Evolutionary conservation across 1,140 invertebrate species (phyloP).

Genomic region (Heliconius melpomene): DNA sequence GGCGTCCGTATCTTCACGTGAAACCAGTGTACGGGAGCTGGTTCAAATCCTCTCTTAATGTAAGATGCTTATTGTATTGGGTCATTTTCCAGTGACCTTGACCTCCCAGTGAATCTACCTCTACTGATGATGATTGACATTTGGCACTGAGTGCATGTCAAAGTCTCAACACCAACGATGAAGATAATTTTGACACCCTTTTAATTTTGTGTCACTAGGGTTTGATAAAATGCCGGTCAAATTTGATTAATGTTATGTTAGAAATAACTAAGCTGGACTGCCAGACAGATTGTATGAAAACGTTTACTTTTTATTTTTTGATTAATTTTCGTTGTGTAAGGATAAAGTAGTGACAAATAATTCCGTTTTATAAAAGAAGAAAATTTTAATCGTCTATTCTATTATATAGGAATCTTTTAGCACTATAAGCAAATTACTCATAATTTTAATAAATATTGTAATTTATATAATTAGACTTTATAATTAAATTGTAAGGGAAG

Average conservation of each 20-base stretch:
- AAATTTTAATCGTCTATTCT: not conserved
- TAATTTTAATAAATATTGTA: too few relatives aligned
- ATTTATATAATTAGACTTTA: too few relatives aligned
- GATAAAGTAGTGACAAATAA: not conserved
- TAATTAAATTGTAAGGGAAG: too few relatives aligned
- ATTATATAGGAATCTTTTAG: not conserved
- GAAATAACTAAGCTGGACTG: not conserved
- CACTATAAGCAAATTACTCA: too few relatives aligned
- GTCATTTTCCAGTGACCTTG: constrained; percentile 34
- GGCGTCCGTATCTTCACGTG: constrained; percentile 73
- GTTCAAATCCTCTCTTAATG: constrained; percentile 45
- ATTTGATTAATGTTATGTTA: not conserved
- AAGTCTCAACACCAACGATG: constrained; percentile 58
- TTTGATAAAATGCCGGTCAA: not conserved
- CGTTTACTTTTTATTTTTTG: not conserved
- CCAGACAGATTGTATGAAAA: not conserved
- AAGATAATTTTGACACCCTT: constrained; percentile 66
- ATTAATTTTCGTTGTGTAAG: not conserved
- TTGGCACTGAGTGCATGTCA: constrained; percentile 70
- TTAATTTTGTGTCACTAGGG: constrained; percentile 31
- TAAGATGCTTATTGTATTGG: constrained; percentile 22
- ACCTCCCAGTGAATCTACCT: constrained; percentile 62
- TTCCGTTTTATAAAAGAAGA: not conserved
- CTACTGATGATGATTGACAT: constrained; percentile 54
- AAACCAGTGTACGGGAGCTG: constrained; percentile 64